phyloP scores from a whole-genome alignment of 2,888 invertebrate genomes.

The Oscheius sp. region DNA sequence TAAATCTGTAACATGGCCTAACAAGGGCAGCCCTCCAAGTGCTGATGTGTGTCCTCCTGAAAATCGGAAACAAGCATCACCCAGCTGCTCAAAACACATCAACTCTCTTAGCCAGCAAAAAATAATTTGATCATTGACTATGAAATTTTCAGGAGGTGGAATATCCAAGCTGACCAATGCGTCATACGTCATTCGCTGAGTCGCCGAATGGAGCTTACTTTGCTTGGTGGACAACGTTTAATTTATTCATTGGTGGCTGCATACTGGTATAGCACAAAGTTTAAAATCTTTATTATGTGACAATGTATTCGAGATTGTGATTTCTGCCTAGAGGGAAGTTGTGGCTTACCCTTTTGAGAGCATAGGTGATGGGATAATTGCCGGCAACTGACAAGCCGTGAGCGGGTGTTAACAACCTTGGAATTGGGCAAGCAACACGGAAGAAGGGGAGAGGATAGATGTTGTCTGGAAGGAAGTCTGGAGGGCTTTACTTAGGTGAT shows the following conservation, averaged over 20 bases:
- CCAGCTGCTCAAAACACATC: too few relatives aligned
- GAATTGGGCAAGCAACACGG: too few relatives aligned
- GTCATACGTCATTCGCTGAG: slow-evolving; percentile 25
- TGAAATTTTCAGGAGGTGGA: neutral
- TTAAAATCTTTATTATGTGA: neutral
- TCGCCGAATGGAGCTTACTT: slow-evolving; percentile 10
- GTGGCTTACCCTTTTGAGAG: too few relatives aligned
- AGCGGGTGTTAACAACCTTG: slow-evolving; percentile 2
- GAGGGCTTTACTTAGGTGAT: too few relatives aligned
- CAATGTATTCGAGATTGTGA: neutral
- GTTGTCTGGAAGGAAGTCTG: too few relatives aligned
- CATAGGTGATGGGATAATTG: slow-evolving; percentile 26
- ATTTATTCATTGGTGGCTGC: slow-evolving; percentile 27
- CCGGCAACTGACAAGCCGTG: neutral
- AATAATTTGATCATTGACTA: neutral
- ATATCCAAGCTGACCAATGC: slow-evolving; percentile 1
- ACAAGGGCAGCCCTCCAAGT: too few relatives aligned
- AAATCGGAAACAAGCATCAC: too few relatives aligned
- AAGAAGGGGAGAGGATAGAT: too few relatives aligned
- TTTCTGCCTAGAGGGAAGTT: too few relatives aligned
- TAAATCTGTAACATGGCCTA: too few relatives aligned
- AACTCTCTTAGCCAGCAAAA: neutral
- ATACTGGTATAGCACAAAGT: slow-evolving; percentile 15
- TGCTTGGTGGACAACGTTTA: slow-evolving; percentile 23
- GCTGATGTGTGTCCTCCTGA: too few relatives aligned